Percentiles rank a stretch among this genome's conserved stretches.
Evolutionary conservation across 1,140 invertebrate species (phyloP).

Genomic region (Heliconius congener): DNA sequence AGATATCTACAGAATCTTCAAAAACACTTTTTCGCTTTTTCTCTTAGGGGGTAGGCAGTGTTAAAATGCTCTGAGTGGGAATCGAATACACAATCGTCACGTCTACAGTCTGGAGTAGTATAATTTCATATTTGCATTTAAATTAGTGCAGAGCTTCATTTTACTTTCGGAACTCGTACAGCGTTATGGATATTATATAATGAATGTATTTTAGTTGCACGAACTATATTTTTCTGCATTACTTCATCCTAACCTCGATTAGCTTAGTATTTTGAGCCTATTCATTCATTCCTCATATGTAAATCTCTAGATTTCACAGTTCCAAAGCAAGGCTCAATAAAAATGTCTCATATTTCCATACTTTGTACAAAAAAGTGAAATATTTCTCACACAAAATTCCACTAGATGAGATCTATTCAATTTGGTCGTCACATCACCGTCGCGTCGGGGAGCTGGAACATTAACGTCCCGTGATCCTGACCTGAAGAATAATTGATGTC

Average conservation of each 20-base stretch:
- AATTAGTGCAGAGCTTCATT: not conserved
- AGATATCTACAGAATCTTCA: too few species aligned
- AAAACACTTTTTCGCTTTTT: too few species aligned
- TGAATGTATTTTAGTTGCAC: not conserved
- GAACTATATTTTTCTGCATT: not conserved
- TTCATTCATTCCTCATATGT: not conserved
- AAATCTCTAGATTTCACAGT: not conserved
- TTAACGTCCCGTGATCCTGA: constrained; percentile 22
- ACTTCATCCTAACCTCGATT: not conserved
- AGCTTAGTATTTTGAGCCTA: not conserved
- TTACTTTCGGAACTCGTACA: not conserved
- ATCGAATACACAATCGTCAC: too few species aligned
- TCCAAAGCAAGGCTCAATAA: not conserved
- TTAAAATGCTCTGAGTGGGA: too few species aligned
- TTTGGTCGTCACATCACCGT: constrained; percentile 18
- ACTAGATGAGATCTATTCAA: constrained; percentile 25
- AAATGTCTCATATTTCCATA: not conserved
- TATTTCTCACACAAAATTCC: not conserved
- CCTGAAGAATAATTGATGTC: constrained; percentile 30
- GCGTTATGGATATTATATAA: not conserved
- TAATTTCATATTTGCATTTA: not conserved
- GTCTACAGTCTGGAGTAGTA: too few species aligned
- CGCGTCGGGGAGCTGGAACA: constrained; percentile 17
- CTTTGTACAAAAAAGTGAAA: not conserved
- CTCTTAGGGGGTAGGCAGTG: too few species aligned